Evolutionary conservation across 2,888 invertebrate genomes (phyloP).

Genomic region (Colletes collaris): DNA sequence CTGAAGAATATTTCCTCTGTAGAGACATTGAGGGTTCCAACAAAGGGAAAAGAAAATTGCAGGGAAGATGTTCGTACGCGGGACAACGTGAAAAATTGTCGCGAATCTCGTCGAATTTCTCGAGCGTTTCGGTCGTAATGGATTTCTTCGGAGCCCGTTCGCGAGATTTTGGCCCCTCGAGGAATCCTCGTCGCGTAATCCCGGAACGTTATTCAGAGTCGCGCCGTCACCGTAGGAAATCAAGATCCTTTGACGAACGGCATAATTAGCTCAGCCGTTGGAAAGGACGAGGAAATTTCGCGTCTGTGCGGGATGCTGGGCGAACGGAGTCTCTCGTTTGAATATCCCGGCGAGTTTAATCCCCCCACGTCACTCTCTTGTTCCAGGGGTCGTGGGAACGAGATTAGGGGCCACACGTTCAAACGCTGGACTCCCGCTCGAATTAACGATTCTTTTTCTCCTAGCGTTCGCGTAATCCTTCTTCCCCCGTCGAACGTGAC

Average conservation of each 20-base stretch:
- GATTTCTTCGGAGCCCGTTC: background rate
- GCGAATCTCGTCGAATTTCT: conserved; percentile 6
- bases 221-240: conserved; percentile 7
- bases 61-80: background rate
- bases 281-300: conserved; percentile 18
- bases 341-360: conserved; percentile 53
- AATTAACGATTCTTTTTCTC: conserved; percentile 36
- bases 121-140: background rate
- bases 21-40: too few relatives aligned
- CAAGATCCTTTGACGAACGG: conserved; percentile 15
- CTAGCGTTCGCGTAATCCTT: conserved; percentile 5
- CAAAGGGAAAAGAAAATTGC: too few relatives aligned
- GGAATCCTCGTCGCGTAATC: background rate
- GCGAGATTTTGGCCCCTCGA: background rate
- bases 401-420: conserved; percentile 47
- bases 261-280: conserved; percentile 32
- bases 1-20: too few relatives aligned
- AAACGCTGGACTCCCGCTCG: conserved; percentile 7
- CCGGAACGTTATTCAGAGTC: background rate
- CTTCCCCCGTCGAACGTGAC: conserved; percentile 2
- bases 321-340: conserved; percentile 46
- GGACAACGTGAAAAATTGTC: background rate
- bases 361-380: conserved; percentile 28
- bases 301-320: conserved; percentile 11
- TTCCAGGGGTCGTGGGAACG: conserved; percentile 38